phyloP scores from a whole-genome alignment of 2,113 vertebrate species.

The Pholis gunnellus region DNA sequence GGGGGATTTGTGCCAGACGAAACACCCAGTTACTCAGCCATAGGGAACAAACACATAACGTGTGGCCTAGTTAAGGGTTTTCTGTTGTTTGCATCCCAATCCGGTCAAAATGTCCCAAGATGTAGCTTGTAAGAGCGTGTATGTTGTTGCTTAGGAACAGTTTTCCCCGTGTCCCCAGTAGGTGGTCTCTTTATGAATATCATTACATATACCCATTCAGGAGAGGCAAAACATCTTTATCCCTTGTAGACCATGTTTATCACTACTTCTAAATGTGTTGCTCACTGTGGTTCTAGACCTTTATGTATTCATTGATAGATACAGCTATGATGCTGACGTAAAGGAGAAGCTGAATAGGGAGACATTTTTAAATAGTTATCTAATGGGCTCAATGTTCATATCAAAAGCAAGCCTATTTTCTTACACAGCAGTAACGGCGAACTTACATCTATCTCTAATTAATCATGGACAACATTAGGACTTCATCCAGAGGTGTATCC shows the following conservation, averaged over 20 bases:
- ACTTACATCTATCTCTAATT: conserved; percentile 64
- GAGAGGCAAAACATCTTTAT: conserved; percentile 70
- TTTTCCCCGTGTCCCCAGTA: conserved; percentile 73
- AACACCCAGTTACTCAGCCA: conserved; percentile 56
- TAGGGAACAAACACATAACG: conserved; percentile 70
- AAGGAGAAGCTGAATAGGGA: background rate
- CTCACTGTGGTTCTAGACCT: conserved; percentile 34
- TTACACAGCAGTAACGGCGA: background rate
- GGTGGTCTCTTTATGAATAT: conserved; percentile 84
- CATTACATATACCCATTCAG: conserved; percentile 78
- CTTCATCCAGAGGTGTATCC: conserved; percentile 78
- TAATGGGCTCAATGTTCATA: background rate
- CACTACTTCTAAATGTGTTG: conserved; percentile 45
- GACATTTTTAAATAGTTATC: conserved; percentile 15
- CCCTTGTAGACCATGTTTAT: conserved; percentile 65
- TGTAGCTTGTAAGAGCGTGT: conserved; percentile 75
- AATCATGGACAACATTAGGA: conserved; percentile 79
- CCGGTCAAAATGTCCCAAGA: conserved; percentile 81
- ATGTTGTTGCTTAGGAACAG: conserved; percentile 84
- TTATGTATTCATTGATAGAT: conserved; percentile 26
- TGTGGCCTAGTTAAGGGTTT: conserved; percentile 79
- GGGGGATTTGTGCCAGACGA: conserved; percentile 66
- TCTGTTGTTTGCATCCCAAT: conserved; percentile 79
- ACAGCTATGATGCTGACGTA: conserved; percentile 16
- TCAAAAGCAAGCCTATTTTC: background rate